These are phyloP conservation scores for Eueremaeus valkanovi DNA, from an alignment of 2,888 invertebrate genomes.

Conservation along the genomic window DNA sequence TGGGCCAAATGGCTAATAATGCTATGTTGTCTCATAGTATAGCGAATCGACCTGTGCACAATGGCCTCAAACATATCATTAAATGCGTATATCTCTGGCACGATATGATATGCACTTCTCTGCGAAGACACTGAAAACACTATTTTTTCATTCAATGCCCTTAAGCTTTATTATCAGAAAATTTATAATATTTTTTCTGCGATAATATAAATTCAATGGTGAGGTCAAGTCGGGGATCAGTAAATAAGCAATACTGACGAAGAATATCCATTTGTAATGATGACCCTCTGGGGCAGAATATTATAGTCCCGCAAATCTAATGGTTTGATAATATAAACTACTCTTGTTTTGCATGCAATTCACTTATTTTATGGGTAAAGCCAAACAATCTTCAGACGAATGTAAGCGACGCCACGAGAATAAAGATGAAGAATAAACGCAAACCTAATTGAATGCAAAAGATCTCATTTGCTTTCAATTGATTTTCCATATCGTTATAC, in stretches of 20 bases:
- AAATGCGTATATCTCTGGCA: not conserved
- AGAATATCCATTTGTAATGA: slow-evolving; percentile 16
- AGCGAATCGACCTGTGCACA: not conserved
- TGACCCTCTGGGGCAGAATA: slow-evolving; percentile 20
- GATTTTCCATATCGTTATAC: not conserved
- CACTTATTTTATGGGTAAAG: not conserved
- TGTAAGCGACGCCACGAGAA: slow-evolving; percentile 13
- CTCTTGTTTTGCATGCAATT: slow-evolving; percentile 19
- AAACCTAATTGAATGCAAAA: not conserved
- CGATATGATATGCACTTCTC: slow-evolving; percentile 8
- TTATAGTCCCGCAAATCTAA: not conserved
- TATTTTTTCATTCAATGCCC: not conserved
- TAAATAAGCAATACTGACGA: not conserved
- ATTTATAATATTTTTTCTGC: slow-evolving; percentile 12
- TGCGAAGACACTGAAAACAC: not conserved
- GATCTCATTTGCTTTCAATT: not conserved
- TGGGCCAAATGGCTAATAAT: slow-evolving; percentile 6
- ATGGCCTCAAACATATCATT: slow-evolving; percentile 18
- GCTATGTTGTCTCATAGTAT: not conserved
- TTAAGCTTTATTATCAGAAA: not conserved
- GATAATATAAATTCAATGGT: slow-evolving; percentile 26
- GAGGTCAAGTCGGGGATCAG: not conserved
- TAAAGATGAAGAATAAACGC: not conserved
- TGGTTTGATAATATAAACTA: not conserved
- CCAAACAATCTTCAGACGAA: not conserved